Evolutionary conservation across 2,797 vertebrate species (phyloP), one percentile per base, ranked within the genome.

Genomic region (Poecile montanus): DNA sequence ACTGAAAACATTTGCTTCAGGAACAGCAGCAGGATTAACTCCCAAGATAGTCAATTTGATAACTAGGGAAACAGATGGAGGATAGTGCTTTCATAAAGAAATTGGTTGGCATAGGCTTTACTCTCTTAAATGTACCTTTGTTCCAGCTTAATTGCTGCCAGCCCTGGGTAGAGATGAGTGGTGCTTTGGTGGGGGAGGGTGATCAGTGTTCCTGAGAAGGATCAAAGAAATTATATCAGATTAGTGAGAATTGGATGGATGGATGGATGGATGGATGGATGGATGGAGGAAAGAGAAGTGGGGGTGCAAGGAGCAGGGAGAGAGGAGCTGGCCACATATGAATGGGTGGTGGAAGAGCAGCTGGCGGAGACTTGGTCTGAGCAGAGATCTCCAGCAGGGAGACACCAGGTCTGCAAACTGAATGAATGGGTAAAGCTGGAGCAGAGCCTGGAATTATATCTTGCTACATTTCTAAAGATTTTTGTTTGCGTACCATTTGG

Each of bases 391-490:
- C 91, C 68, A 63, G 79, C 77, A 54, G 83, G 38, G 67, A 95
- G 90, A 86, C 20, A 16, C 91, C 88, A 93, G 80, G 71, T 93
- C 92, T 89, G 89, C 85, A 93, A 74, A 34, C 48, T 85, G 72
- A 96, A 93, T 96, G 95, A 97, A 96, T 91, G 94, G 75, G 47
- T 73, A 88, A 77, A 81, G 76, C 94, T 96, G 95, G 94, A 96
- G 48, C 87, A 75, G 65, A 96, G 93, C 92, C 91, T 89, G 82
- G 88, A 94, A 63, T 90, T 91, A 19, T 8, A 85, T 88, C 77
- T 76, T 88, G 58, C 77, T 92, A 60, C 71, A 53, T 86, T 94
- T 95, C 67, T 93, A 75, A 93, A 88, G 66, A 62, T 80, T 71
- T 65, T 57, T 85, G n/a, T 62, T 93, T 79, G 48, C 56, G 21